These are phyloP conservation scores for Pangasius macronema DNA, from an alignment of 2,797 vertebrate species.

Conservation along the genomic window DNA sequence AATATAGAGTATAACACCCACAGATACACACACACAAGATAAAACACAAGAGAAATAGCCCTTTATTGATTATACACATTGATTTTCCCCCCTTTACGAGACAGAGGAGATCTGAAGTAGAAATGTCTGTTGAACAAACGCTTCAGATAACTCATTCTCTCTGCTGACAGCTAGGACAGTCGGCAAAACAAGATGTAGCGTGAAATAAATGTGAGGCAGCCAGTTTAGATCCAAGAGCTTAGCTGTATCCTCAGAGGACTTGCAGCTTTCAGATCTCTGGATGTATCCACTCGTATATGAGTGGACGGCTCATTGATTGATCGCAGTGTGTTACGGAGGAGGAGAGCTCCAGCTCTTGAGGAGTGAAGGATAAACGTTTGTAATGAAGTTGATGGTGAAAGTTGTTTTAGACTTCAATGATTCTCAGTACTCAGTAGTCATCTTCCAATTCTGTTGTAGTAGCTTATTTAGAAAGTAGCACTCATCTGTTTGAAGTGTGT, in stretches of 20 bases:
- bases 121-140: slow-evolving; percentile 71
- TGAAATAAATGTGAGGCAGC: slow-evolving; percentile 34
- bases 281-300: slow-evolving; percentile 37
- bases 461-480: slow-evolving; percentile 19
- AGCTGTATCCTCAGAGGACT: slow-evolving; percentile 24
- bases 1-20: slow-evolving; percentile 33
- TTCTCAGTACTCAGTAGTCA: not conserved
- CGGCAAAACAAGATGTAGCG: slow-evolving; percentile 27
- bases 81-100: slow-evolving; percentile 73
- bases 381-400: slow-evolving; percentile 37
- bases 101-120: slow-evolving; percentile 68
- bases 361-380: slow-evolving; percentile 36
- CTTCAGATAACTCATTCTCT: slow-evolving; percentile 60
- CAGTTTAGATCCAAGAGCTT: slow-evolving; percentile 28
- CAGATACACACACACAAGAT: not conserved
- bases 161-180: slow-evolving; percentile 49
- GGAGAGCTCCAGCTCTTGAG: slow-evolving; percentile 25
- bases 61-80: slow-evolving; percentile 71
- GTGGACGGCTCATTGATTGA: slow-evolving; percentile 44
- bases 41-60: slow-evolving; percentile 64
- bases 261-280: slow-evolving; percentile 30
- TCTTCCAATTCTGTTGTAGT: slow-evolving; percentile 31
- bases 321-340: slow-evolving; percentile 13
- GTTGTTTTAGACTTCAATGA: slow-evolving; percentile 35
- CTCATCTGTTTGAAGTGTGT: not conserved